Conservation (phyloP, 2,113 vertebrate species). For the Plecotus auritus region DNA sequence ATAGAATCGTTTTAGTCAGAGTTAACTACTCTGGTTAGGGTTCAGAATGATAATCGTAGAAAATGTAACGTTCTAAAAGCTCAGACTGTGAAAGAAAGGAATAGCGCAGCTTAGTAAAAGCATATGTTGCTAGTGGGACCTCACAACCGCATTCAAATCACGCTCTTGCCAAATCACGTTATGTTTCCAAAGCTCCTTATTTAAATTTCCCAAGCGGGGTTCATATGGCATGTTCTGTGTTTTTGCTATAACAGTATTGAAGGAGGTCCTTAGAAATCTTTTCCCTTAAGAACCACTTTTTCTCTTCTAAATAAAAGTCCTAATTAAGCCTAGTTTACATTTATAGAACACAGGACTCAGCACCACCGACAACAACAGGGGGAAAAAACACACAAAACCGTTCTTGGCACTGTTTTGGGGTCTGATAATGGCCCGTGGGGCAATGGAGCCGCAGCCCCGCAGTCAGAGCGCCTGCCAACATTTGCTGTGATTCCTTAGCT, state of each 20-base stretch:
- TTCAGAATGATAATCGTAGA: conserved; percentile 63
- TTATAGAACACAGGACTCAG: conserved; percentile 48
- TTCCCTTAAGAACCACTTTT: conserved; percentile 51
- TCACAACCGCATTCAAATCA: conserved; percentile 78
- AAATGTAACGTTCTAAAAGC: conserved; percentile 76
- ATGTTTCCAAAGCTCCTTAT: conserved; percentile 78
- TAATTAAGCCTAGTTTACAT: conserved; percentile 57
- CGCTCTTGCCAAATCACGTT: conserved; percentile 83
- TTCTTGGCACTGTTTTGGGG: not conserved
- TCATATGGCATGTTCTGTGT: conserved; percentile 73
- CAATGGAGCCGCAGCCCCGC: not conserved
- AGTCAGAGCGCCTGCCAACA: not conserved
- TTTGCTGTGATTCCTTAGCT: not conserved
- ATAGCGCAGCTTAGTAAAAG: conserved; percentile 79
- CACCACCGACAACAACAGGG: not conserved
- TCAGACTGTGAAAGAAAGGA: conserved; percentile 72
- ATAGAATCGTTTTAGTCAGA: conserved; percentile 76
- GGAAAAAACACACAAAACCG: not conserved
- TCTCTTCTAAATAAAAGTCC: conserved; percentile 65
- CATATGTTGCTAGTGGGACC: conserved; percentile 83
- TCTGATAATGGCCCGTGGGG: not conserved
- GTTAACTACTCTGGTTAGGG: conserved; percentile 76
- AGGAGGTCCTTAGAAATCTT: conserved; percentile 52
- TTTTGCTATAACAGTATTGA: conserved; percentile 55
- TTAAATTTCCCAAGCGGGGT: conserved; percentile 81